Evolutionary conservation across 2,888 invertebrate genomes (phyloP), one percentile per base, ranked within the genome.

Genomic region (Spodoptera picta): DNA sequence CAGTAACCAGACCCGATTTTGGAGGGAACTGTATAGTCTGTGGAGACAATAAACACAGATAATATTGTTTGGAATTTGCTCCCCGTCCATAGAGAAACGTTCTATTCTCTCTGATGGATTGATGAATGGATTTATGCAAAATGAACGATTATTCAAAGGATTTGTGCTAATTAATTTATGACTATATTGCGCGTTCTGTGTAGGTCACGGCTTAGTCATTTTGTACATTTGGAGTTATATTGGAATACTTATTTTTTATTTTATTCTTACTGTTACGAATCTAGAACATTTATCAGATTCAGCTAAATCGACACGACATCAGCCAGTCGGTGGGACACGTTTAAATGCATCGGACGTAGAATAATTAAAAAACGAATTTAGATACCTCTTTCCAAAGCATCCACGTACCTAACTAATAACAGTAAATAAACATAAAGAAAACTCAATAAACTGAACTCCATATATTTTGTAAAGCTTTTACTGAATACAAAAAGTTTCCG

Each of bases 41-140:
- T 27, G 12, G 10, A 49, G 19, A 77, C 80, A 77, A 72, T 72
- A 65, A 60, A 54, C 14, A 41, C 27, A 62, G 78, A 77, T 72
- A 75, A 67, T 72, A 75, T 75, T 69, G 61, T 80, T 24, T 48
- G 12, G 14, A 55, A 58, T 62, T 73, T 57, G 14, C 59, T 48
- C 52, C 52, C 51, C 23, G 11, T 6, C 45, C 27, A 67, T 66
- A 64, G 58, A 61, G 36, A 10, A 19, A 48, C 49, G 54, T 24
- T 48, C n/a, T 19, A 36, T 11, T 47, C 36, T 48, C 19, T 58
- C 7, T 48, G 55, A 59, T 24, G 52, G 48, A 46, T 51, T 68
- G 54, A 48, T 66, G 55, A 70, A 67, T 69, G 55, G 61, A 45
- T 19, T 36, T 49, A 19, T 14, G 42, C 10, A n/a, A 14, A 64